These are phyloP conservation scores for Tuta absoluta DNA, from an alignment of 2,888 invertebrate genomes.

Conservation along the genomic window DNA sequence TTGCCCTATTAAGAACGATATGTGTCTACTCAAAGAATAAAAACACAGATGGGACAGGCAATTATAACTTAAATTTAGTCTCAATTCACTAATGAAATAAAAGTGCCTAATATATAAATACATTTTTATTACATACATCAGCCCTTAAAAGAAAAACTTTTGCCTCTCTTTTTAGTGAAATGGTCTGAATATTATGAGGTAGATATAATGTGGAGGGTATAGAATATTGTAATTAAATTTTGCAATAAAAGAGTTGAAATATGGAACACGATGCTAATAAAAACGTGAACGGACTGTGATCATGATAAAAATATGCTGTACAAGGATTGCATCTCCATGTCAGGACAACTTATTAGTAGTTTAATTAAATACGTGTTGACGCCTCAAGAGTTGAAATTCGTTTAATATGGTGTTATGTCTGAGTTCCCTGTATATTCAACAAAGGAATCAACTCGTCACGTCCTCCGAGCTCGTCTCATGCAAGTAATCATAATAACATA, in stretches of 20 bases:
- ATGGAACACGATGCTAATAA: not conserved
- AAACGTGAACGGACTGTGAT: constrained; percentile 8
- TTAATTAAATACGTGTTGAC: not conserved
- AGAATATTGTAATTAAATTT: constrained; percentile 22
- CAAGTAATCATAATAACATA: constrained; percentile 79
- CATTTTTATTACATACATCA: constrained; percentile 25
- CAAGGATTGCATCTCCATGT: not conserved
- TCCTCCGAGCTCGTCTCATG: constrained; percentile 61
- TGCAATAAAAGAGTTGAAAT: constrained; percentile 16
- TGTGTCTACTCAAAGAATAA: constrained; percentile 16
- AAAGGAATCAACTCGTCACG: constrained; percentile 51
- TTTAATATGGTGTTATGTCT: constrained; percentile 1
- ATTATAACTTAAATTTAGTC: not conserved
- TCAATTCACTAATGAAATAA: not conserved
- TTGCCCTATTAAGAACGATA: constrained; percentile 16
- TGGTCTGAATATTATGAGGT: constrained; percentile 27
- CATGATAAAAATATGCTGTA: too few relatives aligned
- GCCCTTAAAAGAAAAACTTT: constrained; percentile 18
- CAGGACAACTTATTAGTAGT: too few relatives aligned
- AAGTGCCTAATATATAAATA: constrained; percentile 26
- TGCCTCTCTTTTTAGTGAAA: constrained; percentile 26
- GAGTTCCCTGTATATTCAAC: constrained; percentile 5
- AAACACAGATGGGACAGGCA: constrained; percentile 1
- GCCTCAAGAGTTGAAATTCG: not conserved
- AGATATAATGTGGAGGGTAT: constrained; percentile 24